Evolutionary conservation across 2,113 vertebrate species (phyloP).

Genomic region (Plestiodon gilberti): DNA sequence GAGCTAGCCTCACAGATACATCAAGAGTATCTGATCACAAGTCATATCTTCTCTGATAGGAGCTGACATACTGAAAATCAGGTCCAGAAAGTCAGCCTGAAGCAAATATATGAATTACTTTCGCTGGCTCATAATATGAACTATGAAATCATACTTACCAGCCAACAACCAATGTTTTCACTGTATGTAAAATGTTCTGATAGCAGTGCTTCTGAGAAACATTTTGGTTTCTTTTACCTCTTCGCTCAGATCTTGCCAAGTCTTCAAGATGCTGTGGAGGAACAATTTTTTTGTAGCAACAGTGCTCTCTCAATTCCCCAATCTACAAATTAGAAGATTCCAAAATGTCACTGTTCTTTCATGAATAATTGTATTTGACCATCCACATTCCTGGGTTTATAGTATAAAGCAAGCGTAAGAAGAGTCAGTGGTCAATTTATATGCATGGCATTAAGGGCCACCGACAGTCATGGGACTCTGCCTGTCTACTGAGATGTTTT

Average conservation of each 20-base stretch:
- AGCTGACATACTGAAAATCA: neutral
- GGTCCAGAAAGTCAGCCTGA: neutral
- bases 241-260: neutral
- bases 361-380: too few relatives aligned
- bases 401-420: too few relatives aligned
- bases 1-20: fast-evolving
- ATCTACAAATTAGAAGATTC: too few relatives aligned
- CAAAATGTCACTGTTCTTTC: too few relatives aligned
- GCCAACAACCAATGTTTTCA: constrained; percentile 20
- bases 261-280: neutral
- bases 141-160: constrained; percentile 36
- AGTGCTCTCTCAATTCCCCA: neutral
- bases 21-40: constrained; percentile 27
- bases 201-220: neutral
- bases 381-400: too few relatives aligned
- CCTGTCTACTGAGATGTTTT: too few relatives aligned
- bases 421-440: too few relatives aligned
- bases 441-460: too few relatives aligned
- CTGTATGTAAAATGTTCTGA: neutral
- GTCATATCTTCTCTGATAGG: neutral
- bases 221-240: neutral
- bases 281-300: too few relatives aligned
- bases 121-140: constrained; percentile 49
- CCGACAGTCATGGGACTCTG: too few relatives aligned
- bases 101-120: constrained; percentile 27